phyloP scores from a whole-genome alignment of 2,797 vertebrate species.

The Chromis chromis region DNA sequence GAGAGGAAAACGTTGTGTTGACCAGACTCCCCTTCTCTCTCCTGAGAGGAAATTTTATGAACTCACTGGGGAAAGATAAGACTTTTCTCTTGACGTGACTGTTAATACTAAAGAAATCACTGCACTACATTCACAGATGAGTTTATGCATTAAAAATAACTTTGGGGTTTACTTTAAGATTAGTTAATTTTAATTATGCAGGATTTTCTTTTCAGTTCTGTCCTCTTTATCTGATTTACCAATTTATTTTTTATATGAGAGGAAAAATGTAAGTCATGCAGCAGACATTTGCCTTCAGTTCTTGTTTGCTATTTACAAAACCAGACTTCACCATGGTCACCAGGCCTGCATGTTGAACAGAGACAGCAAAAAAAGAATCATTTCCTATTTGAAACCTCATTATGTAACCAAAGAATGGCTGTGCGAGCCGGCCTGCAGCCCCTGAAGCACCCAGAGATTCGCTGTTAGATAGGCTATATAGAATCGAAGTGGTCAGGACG shows the following conservation, averaged over 20 bases:
- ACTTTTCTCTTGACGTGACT: conserved; percentile 41
- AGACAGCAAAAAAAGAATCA: conserved; percentile 58
- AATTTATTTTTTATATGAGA: conserved; percentile 50
- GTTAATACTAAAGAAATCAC: conserved; percentile 51
- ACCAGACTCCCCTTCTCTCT: conserved; percentile 62
- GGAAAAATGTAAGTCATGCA: conserved; percentile 70
- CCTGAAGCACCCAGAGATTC: conserved; percentile 48
- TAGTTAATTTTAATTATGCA: conserved; percentile 11
- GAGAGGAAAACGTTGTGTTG: conserved; percentile 55
- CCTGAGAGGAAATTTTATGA: conserved; percentile 70
- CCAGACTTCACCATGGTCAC: conserved; percentile 77
- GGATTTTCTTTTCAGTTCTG: conserved; percentile 37
- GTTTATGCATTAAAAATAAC: neutral
- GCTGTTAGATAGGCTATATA: conserved; percentile 45
- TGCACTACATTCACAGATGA: conserved; percentile 28
- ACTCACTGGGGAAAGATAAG: conserved; percentile 68
- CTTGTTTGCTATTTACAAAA: conserved; percentile 74
- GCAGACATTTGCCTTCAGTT: conserved; percentile 63
- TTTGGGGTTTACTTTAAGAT: conserved; percentile 9
- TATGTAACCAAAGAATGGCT: conserved; percentile 68
- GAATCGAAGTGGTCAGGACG: conserved; percentile 45
- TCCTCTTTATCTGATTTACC: conserved; percentile 64
- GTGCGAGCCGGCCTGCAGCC: conserved; percentile 43
- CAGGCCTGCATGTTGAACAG: conserved; percentile 42
- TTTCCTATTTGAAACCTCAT: conserved; percentile 76